phyloP scores from a whole-genome alignment of 2,113 vertebrate species.

The Marcusenius ussheri region DNA sequence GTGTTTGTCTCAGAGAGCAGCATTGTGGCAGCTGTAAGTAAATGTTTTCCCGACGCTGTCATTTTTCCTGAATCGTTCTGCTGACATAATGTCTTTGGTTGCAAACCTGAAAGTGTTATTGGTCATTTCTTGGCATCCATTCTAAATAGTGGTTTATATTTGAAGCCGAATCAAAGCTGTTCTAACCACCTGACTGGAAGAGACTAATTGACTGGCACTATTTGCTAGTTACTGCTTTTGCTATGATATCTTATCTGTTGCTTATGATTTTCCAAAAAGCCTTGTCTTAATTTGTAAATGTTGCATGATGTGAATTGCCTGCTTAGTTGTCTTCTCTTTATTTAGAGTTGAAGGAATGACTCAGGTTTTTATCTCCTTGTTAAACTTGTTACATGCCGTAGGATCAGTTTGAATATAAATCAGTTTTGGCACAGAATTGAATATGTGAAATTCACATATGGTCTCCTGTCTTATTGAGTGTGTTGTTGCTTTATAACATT shows the following conservation, averaged over 20 bases:
- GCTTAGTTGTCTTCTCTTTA: not conserved
- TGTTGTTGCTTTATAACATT: not conserved
- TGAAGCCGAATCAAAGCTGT: not conserved
- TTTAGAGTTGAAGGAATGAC: not conserved
- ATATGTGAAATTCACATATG: not conserved
- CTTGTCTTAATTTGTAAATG: not conserved
- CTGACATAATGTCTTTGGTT: not conserved
- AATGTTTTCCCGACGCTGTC: not conserved
- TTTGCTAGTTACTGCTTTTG: not conserved
- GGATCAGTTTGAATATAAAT: not conserved
- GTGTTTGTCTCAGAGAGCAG: slow-evolving; percentile 94
- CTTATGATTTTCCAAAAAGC: not conserved
- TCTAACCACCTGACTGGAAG: not conserved
- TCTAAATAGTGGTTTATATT: not conserved
- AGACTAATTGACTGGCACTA: not conserved
- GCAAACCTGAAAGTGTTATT: not conserved
- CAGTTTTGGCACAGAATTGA: not conserved
- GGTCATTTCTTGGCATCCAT: not conserved
- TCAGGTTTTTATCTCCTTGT: not conserved
- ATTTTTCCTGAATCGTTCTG: not conserved
- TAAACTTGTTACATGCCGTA: not conserved
- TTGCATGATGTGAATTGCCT: not conserved
- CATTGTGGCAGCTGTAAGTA: slow-evolving; percentile 90
- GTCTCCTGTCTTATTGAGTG: not conserved
- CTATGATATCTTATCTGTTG: not conserved